These are phyloP conservation scores for Baronia brevicornis DNA, from an alignment of 2,888 invertebrate species.

Conservation along the genomic window DNA sequence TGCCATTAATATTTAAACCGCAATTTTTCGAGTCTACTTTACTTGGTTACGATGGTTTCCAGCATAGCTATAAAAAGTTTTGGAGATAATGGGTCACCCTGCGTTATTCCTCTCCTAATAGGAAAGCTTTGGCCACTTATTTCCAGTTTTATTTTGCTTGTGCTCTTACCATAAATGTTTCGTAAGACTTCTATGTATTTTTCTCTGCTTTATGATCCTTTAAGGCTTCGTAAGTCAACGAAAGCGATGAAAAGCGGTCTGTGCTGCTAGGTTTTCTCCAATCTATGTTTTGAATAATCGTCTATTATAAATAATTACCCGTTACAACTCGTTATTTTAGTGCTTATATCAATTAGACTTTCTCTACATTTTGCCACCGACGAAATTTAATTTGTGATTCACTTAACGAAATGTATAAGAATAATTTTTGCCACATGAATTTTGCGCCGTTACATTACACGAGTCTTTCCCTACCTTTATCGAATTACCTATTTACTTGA, in stretches of 20 bases:
- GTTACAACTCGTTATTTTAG: constrained; percentile 44
- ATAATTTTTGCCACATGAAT: constrained; percentile 16
- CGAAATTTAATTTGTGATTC: constrained; percentile 42
- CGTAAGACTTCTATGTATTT: too few species aligned
- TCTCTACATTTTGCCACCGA: constrained; percentile 29
- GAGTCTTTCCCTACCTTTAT: constrained; percentile 11
- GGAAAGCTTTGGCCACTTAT: too few species aligned
- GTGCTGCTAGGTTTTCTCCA: too few species aligned
- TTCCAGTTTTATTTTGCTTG: constrained; percentile 13
- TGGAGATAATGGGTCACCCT: too few species aligned
- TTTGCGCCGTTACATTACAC: constrained; percentile 2
- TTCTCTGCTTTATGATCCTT: too few species aligned
- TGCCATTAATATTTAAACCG: too few species aligned
- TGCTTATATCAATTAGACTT: constrained; percentile 54
- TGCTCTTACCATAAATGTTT: constrained; percentile 12
- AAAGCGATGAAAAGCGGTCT: too few species aligned
- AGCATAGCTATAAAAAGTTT: too few species aligned
- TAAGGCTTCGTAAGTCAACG: too few species aligned
- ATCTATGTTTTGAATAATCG: constrained; percentile 1
- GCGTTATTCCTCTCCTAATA: too few species aligned
- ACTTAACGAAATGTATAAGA: constrained; percentile 28
- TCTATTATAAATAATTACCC: constrained; percentile 16
- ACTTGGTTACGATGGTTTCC: too few species aligned
- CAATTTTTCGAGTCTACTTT: too few species aligned
- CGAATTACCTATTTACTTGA: constrained; percentile 13